Evolutionary conservation across 2,797 vertebrate species (phyloP).

Genomic region (Myotis planiceps): DNA sequence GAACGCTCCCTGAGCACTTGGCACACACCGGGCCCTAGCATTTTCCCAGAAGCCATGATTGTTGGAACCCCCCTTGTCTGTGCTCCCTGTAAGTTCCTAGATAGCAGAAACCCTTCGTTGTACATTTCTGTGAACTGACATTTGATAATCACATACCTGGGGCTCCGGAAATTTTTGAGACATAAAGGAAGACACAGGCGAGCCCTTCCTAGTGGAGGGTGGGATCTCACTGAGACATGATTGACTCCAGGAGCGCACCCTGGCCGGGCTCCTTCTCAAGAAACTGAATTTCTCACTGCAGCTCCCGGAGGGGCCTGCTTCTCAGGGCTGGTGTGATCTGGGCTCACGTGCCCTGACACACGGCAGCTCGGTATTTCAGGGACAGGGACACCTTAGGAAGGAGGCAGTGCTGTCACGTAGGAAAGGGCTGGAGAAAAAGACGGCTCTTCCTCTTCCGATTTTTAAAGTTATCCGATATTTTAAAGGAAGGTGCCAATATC

Average conservation of each 20-base stretch:
- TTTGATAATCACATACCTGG: not conserved
- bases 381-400: constrained; percentile 80
- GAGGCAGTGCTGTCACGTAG: constrained; percentile 74
- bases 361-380: constrained; percentile 75
- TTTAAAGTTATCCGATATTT: constrained; percentile 79
- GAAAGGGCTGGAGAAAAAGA: constrained; percentile 75
- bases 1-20: rapidly evolving
- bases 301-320: constrained; percentile 64
- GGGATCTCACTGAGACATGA: constrained; percentile 9
- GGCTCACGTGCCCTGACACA: constrained; percentile 73
- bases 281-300: constrained; percentile 29
- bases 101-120: not conserved
- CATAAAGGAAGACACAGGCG: not conserved
- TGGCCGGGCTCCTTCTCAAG: constrained; percentile 7
- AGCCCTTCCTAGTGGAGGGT: not conserved
- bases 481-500: constrained; percentile 82
- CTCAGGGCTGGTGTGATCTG: constrained; percentile 69
- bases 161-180: not conserved
- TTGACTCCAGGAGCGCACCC: constrained; percentile 6
- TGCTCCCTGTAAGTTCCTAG: not conserved
- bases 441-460: constrained; percentile 76
- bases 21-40: not conserved
- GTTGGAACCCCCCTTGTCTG: not conserved
- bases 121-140: not conserved
- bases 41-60: not conserved